phyloP scores from a whole-genome alignment of 2,797 vertebrate genomes.

The Diplodus puntazzo region DNA sequence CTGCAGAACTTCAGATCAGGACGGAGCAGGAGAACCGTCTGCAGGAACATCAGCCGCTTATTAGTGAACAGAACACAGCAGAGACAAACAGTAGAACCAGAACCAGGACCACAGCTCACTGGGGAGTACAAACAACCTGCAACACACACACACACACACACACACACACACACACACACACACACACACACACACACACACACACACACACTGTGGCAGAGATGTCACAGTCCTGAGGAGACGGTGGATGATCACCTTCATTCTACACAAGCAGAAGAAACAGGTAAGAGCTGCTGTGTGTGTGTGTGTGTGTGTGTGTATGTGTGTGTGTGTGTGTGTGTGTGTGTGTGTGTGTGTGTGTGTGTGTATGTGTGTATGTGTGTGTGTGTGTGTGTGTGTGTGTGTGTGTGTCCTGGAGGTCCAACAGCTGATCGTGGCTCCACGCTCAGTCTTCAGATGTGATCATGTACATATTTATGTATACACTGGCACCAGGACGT shows the following conservation, averaged over 20 bases:
- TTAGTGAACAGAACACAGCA: neutral
- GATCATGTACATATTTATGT: too few relatives aligned
- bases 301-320: neutral
- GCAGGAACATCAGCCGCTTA: neutral
- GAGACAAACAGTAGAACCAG: too few relatives aligned
- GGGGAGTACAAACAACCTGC: neutral
- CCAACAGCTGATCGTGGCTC: too few relatives aligned
- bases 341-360: too few relatives aligned
- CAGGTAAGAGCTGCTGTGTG: slow-evolving; percentile 43
- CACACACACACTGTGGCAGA: slow-evolving; percentile 15
- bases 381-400: too few relatives aligned
- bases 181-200: slow-evolving; percentile 22
- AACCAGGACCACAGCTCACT: neutral
- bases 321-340: too few relatives aligned
- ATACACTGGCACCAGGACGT: too few relatives aligned
- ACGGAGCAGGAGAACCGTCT: neutral
- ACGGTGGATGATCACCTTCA: slow-evolving; percentile 6
- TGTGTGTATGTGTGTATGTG: too few relatives aligned
- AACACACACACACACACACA: slow-evolving; percentile 6
- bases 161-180: slow-evolving; percentile 10
- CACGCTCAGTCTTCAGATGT: too few relatives aligned
- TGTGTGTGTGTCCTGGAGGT: too few relatives aligned
- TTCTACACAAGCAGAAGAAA: slow-evolving; percentile 6
- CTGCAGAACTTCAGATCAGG: too few relatives aligned
- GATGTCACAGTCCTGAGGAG: slow-evolving; percentile 43